Conservation (phyloP, 2,888 invertebrate genomes). For the Acrobeloides nanus region DNA sequence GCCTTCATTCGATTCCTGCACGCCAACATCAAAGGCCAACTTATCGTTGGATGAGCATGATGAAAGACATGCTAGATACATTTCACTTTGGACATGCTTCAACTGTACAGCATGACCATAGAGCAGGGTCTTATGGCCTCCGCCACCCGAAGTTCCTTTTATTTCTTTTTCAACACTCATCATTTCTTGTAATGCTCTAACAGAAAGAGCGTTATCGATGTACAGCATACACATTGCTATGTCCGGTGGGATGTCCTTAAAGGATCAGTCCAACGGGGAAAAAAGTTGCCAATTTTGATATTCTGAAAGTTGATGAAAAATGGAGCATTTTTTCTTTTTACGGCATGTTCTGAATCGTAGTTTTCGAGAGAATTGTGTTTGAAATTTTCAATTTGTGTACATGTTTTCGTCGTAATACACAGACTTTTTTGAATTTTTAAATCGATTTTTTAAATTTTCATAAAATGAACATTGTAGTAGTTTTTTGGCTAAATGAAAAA, state of each 20-base stretch:
- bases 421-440: no score
- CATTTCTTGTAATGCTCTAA: slow-evolving; percentile 93
- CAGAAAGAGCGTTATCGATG: slow-evolving; percentile 96
- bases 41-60: slow-evolving; percentile 97
- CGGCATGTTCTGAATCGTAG: no score
- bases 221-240: slow-evolving; percentile 76
- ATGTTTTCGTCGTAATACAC: no score
- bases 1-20: slow-evolving; percentile 63
- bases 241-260: slow-evolving; percentile 66
- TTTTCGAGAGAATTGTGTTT: no score
- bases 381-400: no score
- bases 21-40: slow-evolving; percentile 96
- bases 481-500: no score
- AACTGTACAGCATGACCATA: slow-evolving; percentile 98
- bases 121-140: slow-evolving; percentile 87
- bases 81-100: slow-evolving; percentile 93
- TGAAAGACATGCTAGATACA: slow-evolving; percentile 78
- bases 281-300: no score
- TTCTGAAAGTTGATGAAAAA: no score
- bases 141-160: slow-evolving; percentile 45
- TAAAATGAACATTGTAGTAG: no score
- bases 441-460: no score
- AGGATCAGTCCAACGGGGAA: no score
- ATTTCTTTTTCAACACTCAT: slow-evolving; percentile 73
- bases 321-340: no score